Conservation (phyloP, 2,888 invertebrate genomes). For the Agrotis exclamationis region DNA sequence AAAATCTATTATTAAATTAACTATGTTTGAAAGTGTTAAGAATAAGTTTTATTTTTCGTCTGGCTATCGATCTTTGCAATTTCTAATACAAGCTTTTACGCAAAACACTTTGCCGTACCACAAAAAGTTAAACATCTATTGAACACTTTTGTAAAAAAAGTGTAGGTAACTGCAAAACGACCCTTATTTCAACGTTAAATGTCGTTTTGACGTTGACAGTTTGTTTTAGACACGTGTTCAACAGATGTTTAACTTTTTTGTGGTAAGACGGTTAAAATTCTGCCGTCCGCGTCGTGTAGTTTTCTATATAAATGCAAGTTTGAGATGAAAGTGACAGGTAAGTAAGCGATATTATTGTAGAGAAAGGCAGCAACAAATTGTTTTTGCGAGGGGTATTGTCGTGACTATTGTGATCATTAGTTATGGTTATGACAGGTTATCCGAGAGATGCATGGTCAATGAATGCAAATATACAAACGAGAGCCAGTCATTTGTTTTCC, state of each 20-base stretch:
- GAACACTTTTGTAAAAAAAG: no score
- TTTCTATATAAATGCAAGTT: not conserved
- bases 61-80: not conserved
- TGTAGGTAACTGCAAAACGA: no score
- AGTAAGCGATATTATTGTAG: not conserved
- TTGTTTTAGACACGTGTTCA: no score
- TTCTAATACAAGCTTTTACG: not conserved
- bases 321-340: slow-evolving; percentile 3
- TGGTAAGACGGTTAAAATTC: no score
- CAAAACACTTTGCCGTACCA: no score
- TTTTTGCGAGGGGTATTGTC: not conserved
- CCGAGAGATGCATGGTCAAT: not conserved
- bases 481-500: no score
- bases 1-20: slow-evolving; percentile 9
- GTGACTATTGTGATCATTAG: slow-evolving; percentile 23
- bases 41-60: slow-evolving; percentile 9
- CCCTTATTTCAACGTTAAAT: no score
- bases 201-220: no score
- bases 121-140: no score
- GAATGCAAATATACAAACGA: not conserved
- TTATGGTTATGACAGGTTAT: slow-evolving; percentile 4
- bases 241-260: no score
- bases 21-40: slow-evolving; percentile 1
- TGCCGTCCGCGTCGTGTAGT: no score
- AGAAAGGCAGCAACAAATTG: slow-evolving; percentile 10